Base-by-base conservation (phyloP, 2,113 vertebrate species). In the Ceyx melanurus region DNA sequence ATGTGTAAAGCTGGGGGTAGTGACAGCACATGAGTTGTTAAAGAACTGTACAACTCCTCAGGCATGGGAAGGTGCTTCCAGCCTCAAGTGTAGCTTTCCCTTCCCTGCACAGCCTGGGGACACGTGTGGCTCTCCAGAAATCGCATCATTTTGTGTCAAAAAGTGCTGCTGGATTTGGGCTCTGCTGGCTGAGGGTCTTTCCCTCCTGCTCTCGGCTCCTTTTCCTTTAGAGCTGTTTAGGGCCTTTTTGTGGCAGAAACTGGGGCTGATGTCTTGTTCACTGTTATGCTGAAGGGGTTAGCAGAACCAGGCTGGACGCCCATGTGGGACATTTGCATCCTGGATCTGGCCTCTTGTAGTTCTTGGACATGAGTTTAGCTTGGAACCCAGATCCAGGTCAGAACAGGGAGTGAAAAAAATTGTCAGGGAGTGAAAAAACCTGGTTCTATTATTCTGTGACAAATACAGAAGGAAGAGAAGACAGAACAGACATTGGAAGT, bases 101-200 rank as follows among this genome's bases (percentile, higher is more conserved):
- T 46, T 66, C 37, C 56, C 46, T 25, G 48, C 21, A 58, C 37
- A 66, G 68, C 42, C 1, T 54, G 56, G 61, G 71, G n/a, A 56
- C 9, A 1, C 0, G 16, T 7, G 25, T 9, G 3, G 19, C 15
- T 83, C 56, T 33, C 17, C 80, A 35, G 26, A 68, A 48, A 29
- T 1, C 0, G 3, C 1, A 7, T 10, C 14, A 17, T 73, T 74
- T 75, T 48, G 7, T 2, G 1, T 29, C 6, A 8, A 42, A 14
- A 22, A 22, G 42, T 10, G 50, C 22, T 77, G 54, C 54, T 3
- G 20, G 3, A 1, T 74, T 57, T 43, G 25, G n/a, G 62, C 11
- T 48, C 42, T 20, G 12, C 13, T 16, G 37, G 50, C 19, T 66
- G 43, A 18, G 54, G 10, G 5, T 13, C 48, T 18, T 61, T 7